A percentile compares a stretch with the other conserved stretches of the same genome.
These are phyloP conservation scores for Rhagonycha lutea DNA, from an alignment of 2,888 invertebrate genomes.

Conservation along the genomic window DNA sequence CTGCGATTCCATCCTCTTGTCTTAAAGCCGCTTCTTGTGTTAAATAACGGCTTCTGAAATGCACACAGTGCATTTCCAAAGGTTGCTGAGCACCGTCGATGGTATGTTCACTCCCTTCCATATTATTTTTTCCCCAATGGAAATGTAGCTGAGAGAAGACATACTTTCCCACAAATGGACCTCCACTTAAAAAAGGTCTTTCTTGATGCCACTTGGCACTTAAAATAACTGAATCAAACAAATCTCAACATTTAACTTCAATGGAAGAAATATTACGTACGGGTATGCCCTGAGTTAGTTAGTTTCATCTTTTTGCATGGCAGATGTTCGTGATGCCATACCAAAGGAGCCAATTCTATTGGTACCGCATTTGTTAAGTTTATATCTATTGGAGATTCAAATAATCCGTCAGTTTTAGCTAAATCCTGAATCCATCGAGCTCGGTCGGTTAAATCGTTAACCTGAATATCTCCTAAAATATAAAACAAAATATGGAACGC, in stretches of 20 bases:
- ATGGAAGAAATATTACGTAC: slow-evolving; percentile 50
- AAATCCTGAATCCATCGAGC: slow-evolving; percentile 19
- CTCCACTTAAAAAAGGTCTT: slow-evolving; percentile 56
- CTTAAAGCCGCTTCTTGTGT: slow-evolving; percentile 65
- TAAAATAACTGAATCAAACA: slow-evolving; percentile 57
- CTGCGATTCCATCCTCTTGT: slow-evolving; percentile 61
- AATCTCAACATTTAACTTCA: background rate
- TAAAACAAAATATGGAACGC: background rate
- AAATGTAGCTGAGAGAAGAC: slow-evolving; percentile 70
- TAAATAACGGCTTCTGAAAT: slow-evolving; percentile 64
- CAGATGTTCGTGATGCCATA: slow-evolving; percentile 63
- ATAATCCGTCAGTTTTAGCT: slow-evolving; percentile 20
- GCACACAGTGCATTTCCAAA: slow-evolving; percentile 67
- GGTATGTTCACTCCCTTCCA: slow-evolving; percentile 69
- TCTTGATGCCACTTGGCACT: slow-evolving; percentile 67
- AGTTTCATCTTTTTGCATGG: slow-evolving; percentile 67
- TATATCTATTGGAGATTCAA: slow-evolving; percentile 57
- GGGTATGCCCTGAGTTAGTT: slow-evolving; percentile 69
- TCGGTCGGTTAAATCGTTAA: background rate
- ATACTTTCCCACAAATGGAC: slow-evolving; percentile 63
- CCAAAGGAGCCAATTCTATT: slow-evolving; percentile 57
- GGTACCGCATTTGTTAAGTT: slow-evolving; percentile 48
- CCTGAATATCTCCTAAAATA: background rate
- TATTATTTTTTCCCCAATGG: slow-evolving; percentile 68
- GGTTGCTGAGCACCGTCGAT: slow-evolving; percentile 62